Evolutionary conservation across 1,140 invertebrate genomes (phyloP), one percentile per base, ranked within the genome.

Genomic region (Yoshiicerus persimilis): DNA sequence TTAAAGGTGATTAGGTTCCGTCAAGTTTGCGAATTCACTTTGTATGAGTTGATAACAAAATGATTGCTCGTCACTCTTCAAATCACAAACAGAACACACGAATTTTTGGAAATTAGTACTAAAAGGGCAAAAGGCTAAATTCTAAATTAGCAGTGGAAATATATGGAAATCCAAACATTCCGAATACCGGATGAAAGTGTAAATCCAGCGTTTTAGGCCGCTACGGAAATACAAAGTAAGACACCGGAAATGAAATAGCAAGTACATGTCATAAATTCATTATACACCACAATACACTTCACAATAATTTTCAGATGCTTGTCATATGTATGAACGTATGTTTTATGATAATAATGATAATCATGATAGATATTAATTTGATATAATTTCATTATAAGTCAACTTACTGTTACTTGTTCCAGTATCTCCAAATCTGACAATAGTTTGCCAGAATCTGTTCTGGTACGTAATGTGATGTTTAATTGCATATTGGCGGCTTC

Each of bases 391-490:
- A 3, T 10, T 66, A 9, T 66, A 10, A 70, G 3, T 16, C 27
- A 16, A 75, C 88, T 89, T 90, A 91, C 90, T 41, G 88, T 87
- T 32, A 91, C 90, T 91, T 91, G 90, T 80, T 91, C 90, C 39
- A 91, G 47, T 47, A 91, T 91, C 84, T 91, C 89, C 11, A 90
- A n/a, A 87, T 91, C 90, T 39, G 88, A 88, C 13, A 91, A 70
- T 27, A 89, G 38, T 83, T 90, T 89, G 39, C 96, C 96, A 70
- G 96, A 97, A 92, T 96, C 96, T 13, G 96, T 97, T 88, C 96
- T 94, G 39, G 96, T 97, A 90, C 96, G 94, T 0, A 97, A 96
- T 92, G 95, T 95, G 93, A 96, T 95, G 90, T 96, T 96, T 85
- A 96, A 93, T 90, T 95, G 94, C 90, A 94, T 94, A 0, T 95